Evolutionary conservation across 2,797 vertebrate species (phyloP).

Genomic region (Synaphobranchus kaupii): DNA sequence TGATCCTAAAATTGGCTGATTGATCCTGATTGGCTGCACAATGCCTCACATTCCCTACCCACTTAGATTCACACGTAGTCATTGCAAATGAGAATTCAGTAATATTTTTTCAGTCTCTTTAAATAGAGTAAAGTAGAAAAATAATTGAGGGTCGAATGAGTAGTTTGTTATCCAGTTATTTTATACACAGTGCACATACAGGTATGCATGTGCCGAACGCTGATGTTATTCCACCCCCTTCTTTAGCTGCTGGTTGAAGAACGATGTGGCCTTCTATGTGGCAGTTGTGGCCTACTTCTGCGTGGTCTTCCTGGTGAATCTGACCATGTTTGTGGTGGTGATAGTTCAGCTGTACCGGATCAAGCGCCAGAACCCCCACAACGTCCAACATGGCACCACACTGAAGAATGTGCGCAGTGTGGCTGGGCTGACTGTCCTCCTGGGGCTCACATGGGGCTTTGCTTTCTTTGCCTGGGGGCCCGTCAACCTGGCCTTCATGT

Average conservation of each 20-base stretch:
- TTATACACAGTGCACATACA: not conserved
- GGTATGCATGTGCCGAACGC: not conserved
- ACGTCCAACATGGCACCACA: conserved; percentile 76
- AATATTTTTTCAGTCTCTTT: not conserved
- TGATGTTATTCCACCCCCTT: conserved; percentile 1
- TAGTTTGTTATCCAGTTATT: not conserved
- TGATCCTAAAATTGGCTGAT: not conserved
- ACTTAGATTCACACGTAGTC: not conserved
- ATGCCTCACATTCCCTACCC: not conserved
- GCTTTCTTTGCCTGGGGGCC: conserved; percentile 94
- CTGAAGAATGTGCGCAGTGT: conserved; percentile 84
- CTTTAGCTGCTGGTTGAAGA: conserved; percentile 90
- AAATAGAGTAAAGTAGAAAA: not conserved
- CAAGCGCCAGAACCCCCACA: conserved; percentile 90
- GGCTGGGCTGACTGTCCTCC: conserved; percentile 84
- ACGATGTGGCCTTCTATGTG: conserved; percentile 83
- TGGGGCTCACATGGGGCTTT: conserved; percentile 97
- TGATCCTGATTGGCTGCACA: not conserved
- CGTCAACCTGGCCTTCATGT: conserved; percentile 87
- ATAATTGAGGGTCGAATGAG: not conserved
- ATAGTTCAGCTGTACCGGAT: conserved; percentile 90
- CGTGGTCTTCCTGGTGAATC: conserved; percentile 86
- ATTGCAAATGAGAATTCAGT: not conserved
- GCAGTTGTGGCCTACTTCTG: conserved; percentile 93
- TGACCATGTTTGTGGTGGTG: conserved; percentile 93